These are phyloP conservation scores for Pachyrhynchus sulphureomaculatus DNA, from an alignment of 1,140 invertebrate species.

Conservation along the genomic window DNA sequence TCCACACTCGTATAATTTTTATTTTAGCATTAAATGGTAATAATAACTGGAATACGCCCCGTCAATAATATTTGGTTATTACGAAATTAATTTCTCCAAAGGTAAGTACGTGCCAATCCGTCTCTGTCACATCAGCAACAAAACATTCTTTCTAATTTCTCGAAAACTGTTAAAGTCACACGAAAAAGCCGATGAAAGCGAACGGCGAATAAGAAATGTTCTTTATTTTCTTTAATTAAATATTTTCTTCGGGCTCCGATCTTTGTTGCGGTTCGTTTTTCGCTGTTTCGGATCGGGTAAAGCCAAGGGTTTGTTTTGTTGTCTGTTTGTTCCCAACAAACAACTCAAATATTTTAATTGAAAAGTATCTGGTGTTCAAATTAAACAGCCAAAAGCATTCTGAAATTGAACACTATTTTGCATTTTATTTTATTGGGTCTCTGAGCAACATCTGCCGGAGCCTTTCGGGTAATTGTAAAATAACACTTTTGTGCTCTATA, in stretches of 20 bases:
- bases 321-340: conserved; percentile 4
- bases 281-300: neutral
- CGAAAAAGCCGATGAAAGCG: neutral
- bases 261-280: neutral
- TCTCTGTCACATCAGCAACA: too few relatives aligned
- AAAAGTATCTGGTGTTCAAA: conserved; percentile 4
- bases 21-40: too few relatives aligned
- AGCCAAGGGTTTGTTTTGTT: neutral
- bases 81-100: too few relatives aligned
- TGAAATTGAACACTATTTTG: conserved; percentile 1
- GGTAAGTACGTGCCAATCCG: too few relatives aligned
- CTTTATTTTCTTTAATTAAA: conserved; percentile 12
- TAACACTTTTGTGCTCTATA: too few relatives aligned
- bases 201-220: conserved; percentile 3
- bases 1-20: too few relatives aligned
- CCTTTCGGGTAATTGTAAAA: too few relatives aligned
- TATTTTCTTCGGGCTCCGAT: conserved; percentile 1
- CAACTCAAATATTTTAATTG: conserved; percentile 7
- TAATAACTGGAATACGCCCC: too few relatives aligned
- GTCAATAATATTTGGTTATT: too few relatives aligned
- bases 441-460: too few relatives aligned
- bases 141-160: too few relatives aligned
- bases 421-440: conserved; percentile 1
- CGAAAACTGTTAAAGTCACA: neutral
- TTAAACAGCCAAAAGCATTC: neutral